A percentile compares a stretch with the other conserved stretches of the same genome.
Evolutionary conservation across 2,888 invertebrate genomes (phyloP).

Genomic region (Disparrhopalites patrizii): DNA sequence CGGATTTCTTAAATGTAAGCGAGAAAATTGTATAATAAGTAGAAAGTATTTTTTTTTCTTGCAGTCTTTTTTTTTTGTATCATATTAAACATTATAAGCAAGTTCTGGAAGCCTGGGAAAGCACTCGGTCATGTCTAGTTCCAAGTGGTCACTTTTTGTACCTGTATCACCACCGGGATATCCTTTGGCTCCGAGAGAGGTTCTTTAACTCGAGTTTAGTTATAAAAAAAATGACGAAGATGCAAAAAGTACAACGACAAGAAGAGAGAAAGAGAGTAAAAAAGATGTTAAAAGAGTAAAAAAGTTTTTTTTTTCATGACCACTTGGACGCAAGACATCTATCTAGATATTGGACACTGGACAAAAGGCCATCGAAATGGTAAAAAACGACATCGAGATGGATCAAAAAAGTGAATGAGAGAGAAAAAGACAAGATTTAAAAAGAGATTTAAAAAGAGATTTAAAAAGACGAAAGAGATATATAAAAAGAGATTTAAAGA

Average conservation of each 20-base stretch:
- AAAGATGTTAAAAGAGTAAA: constrained; percentile 8
- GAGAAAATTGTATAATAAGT: no score
- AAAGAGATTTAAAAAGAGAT: constrained; percentile 43
- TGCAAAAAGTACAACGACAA: constrained; percentile 26
- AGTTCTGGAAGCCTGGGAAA: constrained; percentile 23
- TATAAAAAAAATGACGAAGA: constrained; percentile 24
- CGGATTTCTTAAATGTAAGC: no score
- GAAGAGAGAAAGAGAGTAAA: constrained; percentile 4
- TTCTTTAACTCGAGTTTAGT: constrained; percentile 13
- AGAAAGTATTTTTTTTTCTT: no score
- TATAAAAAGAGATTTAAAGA: constrained; percentile 46
- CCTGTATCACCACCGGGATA: constrained; percentile 26
- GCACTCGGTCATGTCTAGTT: constrained; percentile 27
- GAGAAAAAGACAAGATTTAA: constrained; percentile 44
- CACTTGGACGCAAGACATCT: constrained; percentile 47
- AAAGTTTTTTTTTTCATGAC: constrained; percentile 29
- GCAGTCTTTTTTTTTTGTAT: no score
- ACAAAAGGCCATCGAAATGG: constrained; percentile 30
- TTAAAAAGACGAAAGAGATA: constrained; percentile 48
- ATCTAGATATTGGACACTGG: no score
- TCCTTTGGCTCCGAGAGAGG: constrained; percentile 6
- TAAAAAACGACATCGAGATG: constrained; percentile 41
- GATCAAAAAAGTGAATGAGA: constrained; percentile 46
- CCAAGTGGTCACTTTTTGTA: constrained; percentile 43
- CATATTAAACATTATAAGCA: no score